Percentiles rank a stretch among this genome's conserved stretches.
phyloP scores from a whole-genome alignment of 1,140 invertebrate genomes.

The Galleria mellonella region DNA sequence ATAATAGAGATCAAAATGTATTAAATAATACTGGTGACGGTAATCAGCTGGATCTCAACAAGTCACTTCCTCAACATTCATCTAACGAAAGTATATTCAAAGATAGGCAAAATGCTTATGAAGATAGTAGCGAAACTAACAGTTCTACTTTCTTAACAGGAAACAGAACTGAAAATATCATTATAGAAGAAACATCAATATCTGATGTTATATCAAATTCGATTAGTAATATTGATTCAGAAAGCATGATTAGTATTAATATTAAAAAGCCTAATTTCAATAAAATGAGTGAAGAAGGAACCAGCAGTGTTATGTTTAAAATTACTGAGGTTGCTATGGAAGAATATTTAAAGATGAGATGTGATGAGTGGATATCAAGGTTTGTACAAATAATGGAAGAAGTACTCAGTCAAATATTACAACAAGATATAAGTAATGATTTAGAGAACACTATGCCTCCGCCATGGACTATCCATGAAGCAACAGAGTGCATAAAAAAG shows the following conservation, averaged over 20 bases:
- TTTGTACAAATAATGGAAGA: conserved; percentile 65
- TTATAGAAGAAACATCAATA: conserved; percentile 25
- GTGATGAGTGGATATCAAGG: conserved; percentile 50
- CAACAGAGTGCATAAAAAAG: conserved; percentile 37
- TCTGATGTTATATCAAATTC: conserved; percentile 24
- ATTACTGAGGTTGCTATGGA: conserved; percentile 36
- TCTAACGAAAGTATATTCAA: background rate
- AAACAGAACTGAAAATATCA: conserved; percentile 8
- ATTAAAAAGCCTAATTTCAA: background rate
- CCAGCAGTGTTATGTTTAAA: conserved; percentile 43
- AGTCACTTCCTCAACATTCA: background rate
- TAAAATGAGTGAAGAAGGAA: conserved; percentile 5
- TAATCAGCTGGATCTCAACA: background rate
- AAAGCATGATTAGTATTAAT: conserved; percentile 4
- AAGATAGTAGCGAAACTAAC: conserved; percentile 12
- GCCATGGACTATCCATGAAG: conserved; percentile 48
- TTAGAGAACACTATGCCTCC: conserved; percentile 20
- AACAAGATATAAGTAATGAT: conserved; percentile 15
- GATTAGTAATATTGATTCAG: conserved; percentile 17
- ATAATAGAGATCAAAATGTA: too few species aligned
- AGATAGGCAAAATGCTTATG: background rate
- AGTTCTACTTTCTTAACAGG: background rate
- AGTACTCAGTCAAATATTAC: conserved; percentile 37
- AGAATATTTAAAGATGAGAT: conserved; percentile 31
- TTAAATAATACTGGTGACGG: background rate